These are phyloP conservation scores for Gambusia holbrooki DNA, from an alignment of 2,113 vertebrate species.

Conservation along the genomic window DNA sequence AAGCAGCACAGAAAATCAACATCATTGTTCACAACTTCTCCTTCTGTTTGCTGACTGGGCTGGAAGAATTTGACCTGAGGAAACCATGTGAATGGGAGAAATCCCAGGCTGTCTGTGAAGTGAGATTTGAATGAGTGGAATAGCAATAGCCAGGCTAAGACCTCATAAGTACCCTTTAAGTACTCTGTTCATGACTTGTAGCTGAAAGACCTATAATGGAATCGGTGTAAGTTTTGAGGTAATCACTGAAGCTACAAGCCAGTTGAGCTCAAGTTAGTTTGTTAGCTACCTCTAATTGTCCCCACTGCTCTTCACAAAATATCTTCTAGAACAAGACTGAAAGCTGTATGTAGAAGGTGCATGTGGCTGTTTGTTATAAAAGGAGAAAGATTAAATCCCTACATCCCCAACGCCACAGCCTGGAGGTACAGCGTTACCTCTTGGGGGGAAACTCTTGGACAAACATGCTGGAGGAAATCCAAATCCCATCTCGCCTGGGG, in stretches of 20 bases:
- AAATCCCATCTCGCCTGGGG: slow-evolving; percentile 11
- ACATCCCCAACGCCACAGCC: not conserved
- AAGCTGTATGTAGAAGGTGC: not conserved
- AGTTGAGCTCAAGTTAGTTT: not conserved
- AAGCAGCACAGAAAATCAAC: no score
- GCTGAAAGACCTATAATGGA: not conserved
- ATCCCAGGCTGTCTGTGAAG: no score
- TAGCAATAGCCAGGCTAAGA: no score
- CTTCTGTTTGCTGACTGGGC: no score
- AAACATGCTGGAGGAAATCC: not conserved
- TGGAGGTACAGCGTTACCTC: not conserved
- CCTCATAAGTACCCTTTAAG: not conserved
- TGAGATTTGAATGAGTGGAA: no score
- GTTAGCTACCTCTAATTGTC: no score
- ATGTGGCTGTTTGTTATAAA: not conserved
- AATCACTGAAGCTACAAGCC: not conserved
- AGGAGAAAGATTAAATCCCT: not conserved
- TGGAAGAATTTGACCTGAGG: no score
- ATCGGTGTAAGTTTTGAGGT: no score
- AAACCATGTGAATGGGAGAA: no score
- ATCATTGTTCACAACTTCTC: no score
- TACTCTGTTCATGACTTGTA: not conserved
- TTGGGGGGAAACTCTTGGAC: not conserved
- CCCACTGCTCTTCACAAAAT: no score
- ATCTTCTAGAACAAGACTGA: not conserved